Conservation (phyloP, 2,113 vertebrate genomes). For the Uria lomvia region DNA sequence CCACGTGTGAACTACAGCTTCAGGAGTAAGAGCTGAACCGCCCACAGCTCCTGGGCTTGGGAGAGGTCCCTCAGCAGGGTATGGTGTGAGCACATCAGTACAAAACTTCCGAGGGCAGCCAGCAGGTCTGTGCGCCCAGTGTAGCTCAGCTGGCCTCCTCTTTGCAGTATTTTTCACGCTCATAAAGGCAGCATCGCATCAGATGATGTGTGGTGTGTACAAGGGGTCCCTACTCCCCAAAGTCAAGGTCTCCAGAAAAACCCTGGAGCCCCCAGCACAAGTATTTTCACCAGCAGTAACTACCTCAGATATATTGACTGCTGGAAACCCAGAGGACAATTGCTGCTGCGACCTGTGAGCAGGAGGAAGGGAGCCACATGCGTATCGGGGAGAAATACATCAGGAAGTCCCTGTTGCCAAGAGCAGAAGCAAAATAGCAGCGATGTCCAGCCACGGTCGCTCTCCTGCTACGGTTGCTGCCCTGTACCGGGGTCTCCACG, state of each 20-base stretch:
- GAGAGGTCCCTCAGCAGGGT: not conserved
- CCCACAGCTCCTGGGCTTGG: not conserved
- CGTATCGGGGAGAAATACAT: not conserved
- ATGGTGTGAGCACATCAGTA: not conserved
- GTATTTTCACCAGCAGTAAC: not conserved
- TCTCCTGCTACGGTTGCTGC: not conserved
- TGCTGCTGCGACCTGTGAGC: not conserved
- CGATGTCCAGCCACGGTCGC: not conserved
- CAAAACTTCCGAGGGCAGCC: not conserved
- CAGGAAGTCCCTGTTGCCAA: not conserved
- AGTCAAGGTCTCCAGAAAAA: not conserved
- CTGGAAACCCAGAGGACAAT: not conserved
- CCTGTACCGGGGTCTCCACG: not conserved
- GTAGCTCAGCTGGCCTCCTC: not conserved
- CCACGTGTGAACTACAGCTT: not conserved
- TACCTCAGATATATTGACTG: not conserved
- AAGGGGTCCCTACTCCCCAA: not conserved
- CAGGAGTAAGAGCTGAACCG: not conserved
- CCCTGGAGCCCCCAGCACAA: not conserved
- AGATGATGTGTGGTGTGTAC: no score
- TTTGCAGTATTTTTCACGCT: not conserved
- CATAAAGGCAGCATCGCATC: not conserved
- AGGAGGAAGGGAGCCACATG: not conserved
- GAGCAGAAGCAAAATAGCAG: not conserved
- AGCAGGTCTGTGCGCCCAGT: not conserved